Percentiles rank a stretch among this genome's conserved stretches.
phyloP scores from a whole-genome alignment of 2,797 vertebrate species.

The Gallirallus australis region DNA sequence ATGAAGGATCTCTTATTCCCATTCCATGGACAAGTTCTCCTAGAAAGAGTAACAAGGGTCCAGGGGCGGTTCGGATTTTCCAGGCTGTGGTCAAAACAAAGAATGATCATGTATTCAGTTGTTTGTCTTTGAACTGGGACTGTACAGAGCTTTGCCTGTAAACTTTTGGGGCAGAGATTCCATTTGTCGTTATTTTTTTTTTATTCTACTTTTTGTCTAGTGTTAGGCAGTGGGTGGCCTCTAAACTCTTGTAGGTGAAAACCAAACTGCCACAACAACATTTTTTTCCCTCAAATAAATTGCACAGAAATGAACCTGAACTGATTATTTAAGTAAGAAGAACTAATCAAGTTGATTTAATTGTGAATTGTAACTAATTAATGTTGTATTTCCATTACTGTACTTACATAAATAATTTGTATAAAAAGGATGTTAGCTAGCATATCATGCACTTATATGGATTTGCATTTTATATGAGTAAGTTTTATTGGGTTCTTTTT shows the following conservation, averaged over 20 bases:
- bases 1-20: neutral
- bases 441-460: neutral
- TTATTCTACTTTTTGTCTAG: neutral
- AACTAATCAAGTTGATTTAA: neutral
- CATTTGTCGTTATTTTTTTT: neutral
- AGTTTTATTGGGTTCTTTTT: neutral
- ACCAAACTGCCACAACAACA: neutral
- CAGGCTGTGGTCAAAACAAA: neutral
- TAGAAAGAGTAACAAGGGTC: neutral
- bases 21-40: neutral
- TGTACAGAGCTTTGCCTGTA: neutral
- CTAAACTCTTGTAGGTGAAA: neutral
- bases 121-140: neutral
- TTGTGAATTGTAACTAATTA: neutral
- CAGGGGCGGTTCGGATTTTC: neutral
- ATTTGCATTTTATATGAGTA: neutral
- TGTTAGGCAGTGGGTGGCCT: neutral
- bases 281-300: neutral
- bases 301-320: neutral
- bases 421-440: neutral
- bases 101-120: neutral
- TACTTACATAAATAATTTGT: neutral
- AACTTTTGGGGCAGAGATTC: neutral
- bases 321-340: neutral
- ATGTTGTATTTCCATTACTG: neutral